Conservation (phyloP, 2,888 invertebrate genomes). For the Eurytoma adleriae region DNA sequence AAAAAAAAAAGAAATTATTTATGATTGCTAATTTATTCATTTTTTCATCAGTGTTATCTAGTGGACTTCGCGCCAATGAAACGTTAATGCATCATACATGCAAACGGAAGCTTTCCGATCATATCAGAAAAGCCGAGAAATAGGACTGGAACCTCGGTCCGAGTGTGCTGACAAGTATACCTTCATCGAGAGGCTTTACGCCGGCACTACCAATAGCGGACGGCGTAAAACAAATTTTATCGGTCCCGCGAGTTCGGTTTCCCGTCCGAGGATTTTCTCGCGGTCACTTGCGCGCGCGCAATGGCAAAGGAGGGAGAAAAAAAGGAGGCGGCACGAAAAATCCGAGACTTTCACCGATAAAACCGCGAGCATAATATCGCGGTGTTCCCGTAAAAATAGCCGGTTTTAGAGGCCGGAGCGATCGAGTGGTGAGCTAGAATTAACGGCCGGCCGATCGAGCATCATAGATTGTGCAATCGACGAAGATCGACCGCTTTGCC, state of each 20-base stretch:
- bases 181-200: too few relatives aligned
- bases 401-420: background rate
- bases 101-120: too few relatives aligned
- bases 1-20: too few relatives aligned
- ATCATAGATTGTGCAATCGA: background rate
- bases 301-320: background rate
- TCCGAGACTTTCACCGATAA: constrained; percentile 31
- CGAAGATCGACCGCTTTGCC: background rate
- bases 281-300: background rate
- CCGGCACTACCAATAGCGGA: background rate
- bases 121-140: too few relatives aligned
- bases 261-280: background rate
- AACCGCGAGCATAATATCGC: background rate
- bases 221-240: background rate
- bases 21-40: too few relatives aligned
- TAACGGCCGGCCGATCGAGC: background rate
- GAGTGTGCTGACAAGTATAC: too few relatives aligned
- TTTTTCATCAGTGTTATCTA: too few relatives aligned
- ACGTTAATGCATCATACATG: too few relatives aligned
- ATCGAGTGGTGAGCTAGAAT: background rate
- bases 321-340: background rate
- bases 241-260: background rate
- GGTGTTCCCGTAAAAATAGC: constrained; percentile 19
- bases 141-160: too few relatives aligned
- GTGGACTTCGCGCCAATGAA: too few relatives aligned